A percentile compares a stretch with the other conserved stretches of the same genome.
Conservation (phyloP, 1,140 invertebrate genomes). For the Macrobrachium nipponense region DNA sequence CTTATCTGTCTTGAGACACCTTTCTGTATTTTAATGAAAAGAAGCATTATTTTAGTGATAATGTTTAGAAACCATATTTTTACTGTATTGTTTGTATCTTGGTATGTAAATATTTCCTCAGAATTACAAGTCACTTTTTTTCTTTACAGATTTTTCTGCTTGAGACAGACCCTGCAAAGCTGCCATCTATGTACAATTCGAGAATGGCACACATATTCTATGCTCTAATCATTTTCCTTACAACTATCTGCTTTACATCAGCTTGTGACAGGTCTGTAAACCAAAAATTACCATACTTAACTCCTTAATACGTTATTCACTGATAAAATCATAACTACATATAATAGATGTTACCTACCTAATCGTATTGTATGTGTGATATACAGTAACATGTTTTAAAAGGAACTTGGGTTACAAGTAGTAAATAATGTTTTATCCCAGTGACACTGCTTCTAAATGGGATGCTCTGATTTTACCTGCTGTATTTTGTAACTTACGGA, state of each 20-base stretch:
- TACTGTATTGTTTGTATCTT: not conserved
- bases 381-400: not conserved
- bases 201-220: constrained; percentile 58
- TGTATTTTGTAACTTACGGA: no score
- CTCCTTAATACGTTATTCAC: no score
- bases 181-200: constrained; percentile 31
- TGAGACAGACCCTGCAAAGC: constrained; percentile 19
- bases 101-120: not conserved
- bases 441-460: no score
- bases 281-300: no score
- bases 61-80: constrained; percentile 12
- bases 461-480: no score
- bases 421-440: no score
- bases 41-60: not conserved
- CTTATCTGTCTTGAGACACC: not conserved
- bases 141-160: constrained; percentile 54
- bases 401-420: not conserved
- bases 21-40: not conserved
- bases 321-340: no score
- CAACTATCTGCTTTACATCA: constrained; percentile 52
- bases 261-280: constrained; percentile 57
- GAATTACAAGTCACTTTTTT: not conserved
- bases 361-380: no score
- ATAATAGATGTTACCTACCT: no score
- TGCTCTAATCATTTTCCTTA: constrained; percentile 52